phyloP scores from a whole-genome alignment of 1,140 invertebrate genomes.

The Drosophila nigromelanica region DNA sequence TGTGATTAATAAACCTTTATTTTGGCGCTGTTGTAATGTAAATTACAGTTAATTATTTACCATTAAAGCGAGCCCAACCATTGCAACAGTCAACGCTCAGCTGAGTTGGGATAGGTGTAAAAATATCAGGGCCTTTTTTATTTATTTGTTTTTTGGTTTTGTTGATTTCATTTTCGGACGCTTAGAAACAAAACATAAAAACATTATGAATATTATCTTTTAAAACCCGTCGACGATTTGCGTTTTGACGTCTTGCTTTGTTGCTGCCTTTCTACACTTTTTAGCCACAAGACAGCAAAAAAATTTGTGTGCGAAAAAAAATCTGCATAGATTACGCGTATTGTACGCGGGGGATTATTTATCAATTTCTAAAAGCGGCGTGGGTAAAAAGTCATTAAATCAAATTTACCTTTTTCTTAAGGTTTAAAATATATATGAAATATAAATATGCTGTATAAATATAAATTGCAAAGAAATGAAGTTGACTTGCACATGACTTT shows the following conservation, averaged over 20 bases:
- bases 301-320: slow-evolving; percentile 18
- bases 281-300: slow-evolving; percentile 15
- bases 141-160: slow-evolving; percentile 19
- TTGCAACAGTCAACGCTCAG: slow-evolving; percentile 27
- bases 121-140: slow-evolving; percentile 12
- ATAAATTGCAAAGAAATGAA: slow-evolving; percentile 15
- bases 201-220: slow-evolving; percentile 54
- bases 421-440: slow-evolving; percentile 8
- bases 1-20: slow-evolving; percentile 55
- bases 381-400: slow-evolving; percentile 54
- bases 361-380: slow-evolving; percentile 55
- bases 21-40: slow-evolving; percentile 52
- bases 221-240: slow-evolving; percentile 52
- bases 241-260: slow-evolving; percentile 54
- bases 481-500: slow-evolving; percentile 80
- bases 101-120: slow-evolving; percentile 14
- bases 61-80: slow-evolving; percentile 36
- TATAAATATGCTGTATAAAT: slow-evolving; percentile 15
- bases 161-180: slow-evolving; percentile 9
- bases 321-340: slow-evolving; percentile 63
- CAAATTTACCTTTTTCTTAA: slow-evolving; percentile 31
- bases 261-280: slow-evolving; percentile 5
- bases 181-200: slow-evolving; percentile 19
- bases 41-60: slow-evolving; percentile 50
- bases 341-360: slow-evolving; percentile 51